These are phyloP conservation scores for Eira barbara DNA, from an alignment of 2,113 vertebrate genomes.

Conservation along the genomic window DNA sequence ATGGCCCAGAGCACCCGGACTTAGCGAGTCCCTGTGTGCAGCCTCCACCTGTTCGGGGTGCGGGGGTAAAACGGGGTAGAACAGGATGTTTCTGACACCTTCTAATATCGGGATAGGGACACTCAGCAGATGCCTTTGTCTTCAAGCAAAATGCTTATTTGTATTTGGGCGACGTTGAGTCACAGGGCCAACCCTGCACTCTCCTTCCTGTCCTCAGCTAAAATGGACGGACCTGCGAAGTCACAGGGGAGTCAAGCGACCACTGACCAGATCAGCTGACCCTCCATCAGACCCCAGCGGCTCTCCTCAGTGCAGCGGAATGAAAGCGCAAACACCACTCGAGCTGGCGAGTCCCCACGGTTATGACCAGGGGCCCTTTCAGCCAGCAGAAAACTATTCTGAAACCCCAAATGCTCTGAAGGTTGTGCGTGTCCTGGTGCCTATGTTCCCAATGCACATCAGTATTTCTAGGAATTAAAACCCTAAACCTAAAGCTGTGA, in stretches of 20 bases:
- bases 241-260: not conserved
- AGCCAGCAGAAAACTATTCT: not conserved
- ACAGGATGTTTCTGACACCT: not conserved
- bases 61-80: not conserved
- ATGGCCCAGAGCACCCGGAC: not conserved
- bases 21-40: rapidly evolving
- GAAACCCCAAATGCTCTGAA: not conserved
- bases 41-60: not conserved
- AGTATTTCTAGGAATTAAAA: not conserved
- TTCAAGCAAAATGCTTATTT: not conserved
- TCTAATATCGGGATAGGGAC: rapidly evolving
- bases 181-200: too few relatives aligned
- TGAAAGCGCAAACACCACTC: rapidly evolving
- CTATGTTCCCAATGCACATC: not conserved
- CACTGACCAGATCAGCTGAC: not conserved
- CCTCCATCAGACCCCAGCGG: not conserved
- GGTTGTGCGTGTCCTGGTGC: rapidly evolving
- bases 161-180: not conserved
- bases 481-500: not conserved
- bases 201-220: not conserved
- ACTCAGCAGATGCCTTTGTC: rapidly evolving
- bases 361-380: rapidly evolving
- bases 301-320: rapidly evolving
- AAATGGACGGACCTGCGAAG: not conserved
- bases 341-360: rapidly evolving